Conservation (phyloP, 2,113 vertebrate genomes). For the Myotis davidii region DNA sequence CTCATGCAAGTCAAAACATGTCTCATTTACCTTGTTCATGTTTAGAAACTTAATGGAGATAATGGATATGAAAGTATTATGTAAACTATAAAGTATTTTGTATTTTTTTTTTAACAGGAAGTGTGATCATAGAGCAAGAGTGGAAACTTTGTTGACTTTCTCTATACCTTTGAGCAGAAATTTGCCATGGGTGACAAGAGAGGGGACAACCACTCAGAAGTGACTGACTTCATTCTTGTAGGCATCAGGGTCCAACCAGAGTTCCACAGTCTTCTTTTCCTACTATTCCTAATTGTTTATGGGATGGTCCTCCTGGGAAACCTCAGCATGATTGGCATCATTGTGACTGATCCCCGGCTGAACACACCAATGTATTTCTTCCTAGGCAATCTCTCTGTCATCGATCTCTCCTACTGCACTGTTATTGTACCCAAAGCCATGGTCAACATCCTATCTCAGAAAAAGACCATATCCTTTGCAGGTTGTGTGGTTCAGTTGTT, state of each 20-base stretch:
- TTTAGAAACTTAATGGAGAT: neutral
- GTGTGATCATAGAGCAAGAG: neutral
- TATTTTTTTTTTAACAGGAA: neutral
- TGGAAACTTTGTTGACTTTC: slow-evolving; percentile 38
- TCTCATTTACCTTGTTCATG: neutral
- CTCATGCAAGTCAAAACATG: neutral
- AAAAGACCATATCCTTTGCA: slow-evolving; percentile 70
- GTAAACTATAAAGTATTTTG: neutral
- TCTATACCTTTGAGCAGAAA: slow-evolving; percentile 52
- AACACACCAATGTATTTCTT: slow-evolving; percentile 78
- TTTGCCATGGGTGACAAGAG: slow-evolving; percentile 59
- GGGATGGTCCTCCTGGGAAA: slow-evolving; percentile 62
- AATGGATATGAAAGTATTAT: neutral
- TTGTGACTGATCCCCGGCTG: slow-evolving; percentile 53
- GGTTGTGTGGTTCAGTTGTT: slow-evolving; percentile 68
- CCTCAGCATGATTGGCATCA: slow-evolving; percentile 67
- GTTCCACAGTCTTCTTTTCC: slow-evolving; percentile 64
- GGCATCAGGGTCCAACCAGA: slow-evolving; percentile 66
- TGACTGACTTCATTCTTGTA: slow-evolving; percentile 72
- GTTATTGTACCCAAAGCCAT: slow-evolving; percentile 69
- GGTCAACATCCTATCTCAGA: slow-evolving; percentile 60
- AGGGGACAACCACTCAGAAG: slow-evolving; percentile 57
- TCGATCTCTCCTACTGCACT: slow-evolving; percentile 65
- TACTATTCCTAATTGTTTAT: slow-evolving; percentile 65
- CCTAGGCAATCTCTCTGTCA: slow-evolving; percentile 66